Evolutionary conservation across 1,140 invertebrate species (phyloP).

Genomic region (Tenebrio molitor): DNA sequence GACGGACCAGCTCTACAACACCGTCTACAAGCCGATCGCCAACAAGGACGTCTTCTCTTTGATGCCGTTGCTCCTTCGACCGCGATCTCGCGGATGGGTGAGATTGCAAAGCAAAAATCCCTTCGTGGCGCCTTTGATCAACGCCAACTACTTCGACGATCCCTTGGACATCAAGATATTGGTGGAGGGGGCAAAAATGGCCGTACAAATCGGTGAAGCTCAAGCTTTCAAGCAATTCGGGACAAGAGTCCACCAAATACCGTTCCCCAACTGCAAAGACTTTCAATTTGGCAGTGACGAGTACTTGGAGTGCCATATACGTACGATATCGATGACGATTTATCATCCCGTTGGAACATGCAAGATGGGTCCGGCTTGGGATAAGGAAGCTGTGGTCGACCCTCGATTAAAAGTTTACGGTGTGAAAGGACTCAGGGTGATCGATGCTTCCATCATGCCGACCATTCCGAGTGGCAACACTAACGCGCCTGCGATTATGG

Average conservation of each 20-base stretch:
- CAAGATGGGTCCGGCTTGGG: conserved; percentile 86
- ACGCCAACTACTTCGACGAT: conserved; percentile 91
- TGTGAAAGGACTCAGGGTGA: conserved; percentile 81
- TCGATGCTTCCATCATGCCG: conserved; percentile 93
- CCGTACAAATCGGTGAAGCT: conserved; percentile 78
- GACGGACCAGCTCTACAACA: conserved; percentile 84
- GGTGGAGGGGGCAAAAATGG: conserved; percentile 86
- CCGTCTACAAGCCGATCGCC: conserved; percentile 80
- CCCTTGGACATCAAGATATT: conserved; percentile 81
- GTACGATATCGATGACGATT: conserved; percentile 89
- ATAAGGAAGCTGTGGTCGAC: conserved; percentile 86
- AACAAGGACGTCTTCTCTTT: conserved; percentile 83
- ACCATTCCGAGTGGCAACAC: conserved; percentile 74
- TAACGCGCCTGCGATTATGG: conserved; percentile 66
- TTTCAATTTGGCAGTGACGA: conserved; percentile 80
- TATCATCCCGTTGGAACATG: conserved; percentile 87
- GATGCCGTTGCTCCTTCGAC: conserved; percentile 84
- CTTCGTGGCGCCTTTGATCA: conserved; percentile 85
- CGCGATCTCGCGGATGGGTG: conserved; percentile 84
- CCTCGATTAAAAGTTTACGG: conserved; percentile 83
- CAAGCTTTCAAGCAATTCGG: conserved; percentile 86
- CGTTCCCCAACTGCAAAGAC: conserved; percentile 84
- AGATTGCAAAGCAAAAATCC: conserved; percentile 83
- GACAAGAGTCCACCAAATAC: conserved; percentile 79
- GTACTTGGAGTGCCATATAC: conserved; percentile 88